Evolutionary conservation across 1,140 invertebrate species (phyloP).

Genomic region (Drosophila kanapiae): DNA sequence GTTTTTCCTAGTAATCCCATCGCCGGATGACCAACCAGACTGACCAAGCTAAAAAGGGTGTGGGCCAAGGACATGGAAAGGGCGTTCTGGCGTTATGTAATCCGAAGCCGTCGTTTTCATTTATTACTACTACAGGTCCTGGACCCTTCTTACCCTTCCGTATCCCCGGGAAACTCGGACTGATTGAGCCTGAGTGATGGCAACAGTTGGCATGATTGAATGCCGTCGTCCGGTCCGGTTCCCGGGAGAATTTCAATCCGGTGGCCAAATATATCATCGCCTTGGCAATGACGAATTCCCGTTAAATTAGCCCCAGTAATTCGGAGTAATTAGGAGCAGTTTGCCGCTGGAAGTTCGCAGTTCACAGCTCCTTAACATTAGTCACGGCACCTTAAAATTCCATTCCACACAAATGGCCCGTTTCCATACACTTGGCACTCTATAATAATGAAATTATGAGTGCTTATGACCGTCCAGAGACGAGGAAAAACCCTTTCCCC

Average conservation of each 20-base stretch:
- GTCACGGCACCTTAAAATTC: conserved; percentile 60
- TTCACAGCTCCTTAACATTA: conserved; percentile 27
- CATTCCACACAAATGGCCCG: conserved; percentile 70
- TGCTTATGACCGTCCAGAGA: conserved; percentile 65
- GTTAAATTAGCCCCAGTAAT: conserved; percentile 73
- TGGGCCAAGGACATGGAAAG: conserved; percentile 25
- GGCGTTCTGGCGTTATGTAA: conserved; percentile 69
- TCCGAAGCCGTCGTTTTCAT: conserved; percentile 57
- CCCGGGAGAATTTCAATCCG: conserved; percentile 23
- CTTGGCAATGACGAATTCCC: conserved; percentile 65
- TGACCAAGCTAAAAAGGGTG: conserved; percentile 28
- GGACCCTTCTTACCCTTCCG: conserved; percentile 43
- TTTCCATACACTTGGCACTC: conserved; percentile 78
- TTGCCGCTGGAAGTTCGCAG: conserved; percentile 16
- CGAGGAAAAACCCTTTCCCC: conserved; percentile 54
- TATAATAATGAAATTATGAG: conserved; percentile 82
- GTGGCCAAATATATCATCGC: conserved; percentile 64
- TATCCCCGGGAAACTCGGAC: conserved; percentile 40
- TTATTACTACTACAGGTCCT: conserved; percentile 45
- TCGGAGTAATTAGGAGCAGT: conserved; percentile 66
- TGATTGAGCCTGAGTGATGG: conserved; percentile 74
- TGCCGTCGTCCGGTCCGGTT: conserved; percentile 5
- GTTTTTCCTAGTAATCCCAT: conserved; percentile 43
- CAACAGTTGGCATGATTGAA: conserved; percentile 83
- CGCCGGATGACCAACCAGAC: conserved; percentile 38